Evolutionary conservation across 1,140 invertebrate species (phyloP), one percentile per base, ranked within the genome.

Genomic region (Papilio helenus): DNA sequence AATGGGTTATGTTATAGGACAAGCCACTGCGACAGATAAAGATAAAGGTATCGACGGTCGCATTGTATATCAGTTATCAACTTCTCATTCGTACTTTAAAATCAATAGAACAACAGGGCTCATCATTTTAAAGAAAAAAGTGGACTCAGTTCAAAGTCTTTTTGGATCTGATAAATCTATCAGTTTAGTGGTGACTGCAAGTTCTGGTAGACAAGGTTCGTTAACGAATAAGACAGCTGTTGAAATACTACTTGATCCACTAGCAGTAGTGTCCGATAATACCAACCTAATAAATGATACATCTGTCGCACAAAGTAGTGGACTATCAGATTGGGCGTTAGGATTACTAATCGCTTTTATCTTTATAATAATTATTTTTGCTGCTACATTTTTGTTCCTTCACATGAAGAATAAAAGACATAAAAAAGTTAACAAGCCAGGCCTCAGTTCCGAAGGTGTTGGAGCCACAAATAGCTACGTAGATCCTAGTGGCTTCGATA

Each of bases 41-140:
- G 99, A 99, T 88, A 97, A 97, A 87, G 99, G 98, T 0, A 96
- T 97, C 0, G 98, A 99, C 92, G 99, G 99, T 3, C 95, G 97
- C 65, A 97, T 99, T 0, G 97, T 98, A 0, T 99, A 99, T 89
- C 97, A 98, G 83, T 87, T 99, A 16, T 97, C 96, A 12, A 97
- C 97, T 0, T 97, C 97, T 72, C 97, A 98, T 93, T 96, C 97
- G 0, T 97, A 98, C 88, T 99, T 99, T 90, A 97, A 97, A 93
- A 96, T 99, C 18, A 99, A 99, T 90, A 95, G 97, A 82, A 98
- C 98, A 1, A 98, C 97, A 5, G 99, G 99, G 2, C 97, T 97
- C 0, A 96, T 99, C 34, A 96, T 97, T 46, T 95, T 99, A 20
- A 97, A 97, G 86, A 97, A 97, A 86, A 97, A 97, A 89, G 94